These are phyloP conservation scores for Drosophila navojoa DNA, from an alignment of 1,140 invertebrate species.

Conservation along the genomic window DNA sequence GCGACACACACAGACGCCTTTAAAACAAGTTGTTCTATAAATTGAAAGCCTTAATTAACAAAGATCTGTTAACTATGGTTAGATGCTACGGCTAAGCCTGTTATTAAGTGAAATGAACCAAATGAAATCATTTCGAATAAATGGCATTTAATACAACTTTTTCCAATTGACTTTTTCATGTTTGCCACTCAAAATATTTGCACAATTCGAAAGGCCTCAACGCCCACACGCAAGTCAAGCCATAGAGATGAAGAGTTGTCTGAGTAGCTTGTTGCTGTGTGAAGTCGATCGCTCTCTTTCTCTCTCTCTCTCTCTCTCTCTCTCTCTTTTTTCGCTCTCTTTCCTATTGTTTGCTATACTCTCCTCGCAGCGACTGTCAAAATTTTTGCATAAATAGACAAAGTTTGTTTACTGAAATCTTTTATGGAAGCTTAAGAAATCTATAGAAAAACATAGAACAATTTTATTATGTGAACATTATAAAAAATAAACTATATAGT, in stretches of 20 bases:
- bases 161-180: slow-evolving; percentile 62
- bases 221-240: slow-evolving; percentile 24
- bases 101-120: background rate
- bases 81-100: background rate
- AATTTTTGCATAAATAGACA: slow-evolving; percentile 48
- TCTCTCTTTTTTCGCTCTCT: background rate
- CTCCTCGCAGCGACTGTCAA: slow-evolving; percentile 47
- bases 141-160: slow-evolving; percentile 42
- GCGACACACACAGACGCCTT: slow-evolving; percentile 43
- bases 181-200: slow-evolving; percentile 23
- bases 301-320: too few relatives aligned
- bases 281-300: too few relatives aligned
- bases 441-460: too few relatives aligned
- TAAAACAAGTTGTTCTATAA: slow-evolving; percentile 78
- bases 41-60: slow-evolving; percentile 64
- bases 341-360: slow-evolving; percentile 23
- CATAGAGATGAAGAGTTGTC: background rate
- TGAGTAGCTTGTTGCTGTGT: background rate
- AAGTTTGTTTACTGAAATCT: slow-evolving; percentile 49
- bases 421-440: too few relatives aligned
- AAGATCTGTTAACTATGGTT: slow-evolving; percentile 13
- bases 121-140: slow-evolving; percentile 18
- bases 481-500: background rate
- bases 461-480: too few relatives aligned
- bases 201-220: slow-evolving; percentile 36